Evolutionary conservation across 2,797 vertebrate species (phyloP), one percentile per base, ranked within the genome.

Genomic region (Gila robusta): DNA sequence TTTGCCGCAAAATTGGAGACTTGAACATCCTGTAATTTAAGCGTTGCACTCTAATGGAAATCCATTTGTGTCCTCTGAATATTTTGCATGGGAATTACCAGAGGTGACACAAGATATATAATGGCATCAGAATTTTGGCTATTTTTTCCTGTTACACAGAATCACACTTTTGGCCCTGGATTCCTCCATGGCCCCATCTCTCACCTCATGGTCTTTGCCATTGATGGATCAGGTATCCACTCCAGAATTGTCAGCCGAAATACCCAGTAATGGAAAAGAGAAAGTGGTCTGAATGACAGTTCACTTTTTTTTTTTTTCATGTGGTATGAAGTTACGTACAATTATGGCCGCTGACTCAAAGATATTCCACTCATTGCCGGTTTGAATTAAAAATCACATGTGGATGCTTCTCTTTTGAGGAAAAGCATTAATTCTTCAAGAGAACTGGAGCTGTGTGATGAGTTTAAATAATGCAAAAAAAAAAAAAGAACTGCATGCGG

Each of bases 11-110:
- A 79, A 84, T 35, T 26, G 11, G 85, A 79, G 72, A 78, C n/a
- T 26, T 56, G 83, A 79, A 69, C 78, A 70, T 84, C 69, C 79
- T 80, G 73, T 85, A 80, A 87, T 81, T 66, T 85, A 85, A 87
- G 47, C 62, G 23, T 70, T 17, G 47, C 69, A 74, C 72, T 76
- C 62, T 59, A 79, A 80, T 79, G 79, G 69, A 87, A 83, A 85
- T 81, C 77, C 72, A 81, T 81, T 83, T 87, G 41, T 86, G 81
- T 84, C 56, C 52, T 82, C 67, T 74, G 32, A 74, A 69, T 84
- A 74, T 80, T 82, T 84, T 64, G 26, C 67, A 56, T 84, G 76
- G 78, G 72, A 82, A 67, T 78, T 88, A 80, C 73, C 66, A 82
- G 47, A 72, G 79, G 72, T 79, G 87, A 82, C 79, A 85, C 54